phyloP scores from a whole-genome alignment of 1,140 invertebrate species.

The Drosophila repletoides region DNA sequence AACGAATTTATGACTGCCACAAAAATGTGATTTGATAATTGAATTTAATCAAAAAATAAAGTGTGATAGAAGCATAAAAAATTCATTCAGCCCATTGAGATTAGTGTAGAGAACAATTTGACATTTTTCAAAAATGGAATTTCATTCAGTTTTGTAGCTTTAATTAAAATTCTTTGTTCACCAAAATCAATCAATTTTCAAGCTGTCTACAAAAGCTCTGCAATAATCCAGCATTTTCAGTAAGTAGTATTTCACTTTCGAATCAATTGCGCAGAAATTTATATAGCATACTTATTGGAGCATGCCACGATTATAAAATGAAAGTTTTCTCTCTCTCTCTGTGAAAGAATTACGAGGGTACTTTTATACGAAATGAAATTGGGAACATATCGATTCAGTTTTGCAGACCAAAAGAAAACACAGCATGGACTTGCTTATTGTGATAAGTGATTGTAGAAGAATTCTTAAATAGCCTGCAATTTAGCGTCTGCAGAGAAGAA shows the following conservation, averaged over 20 bases:
- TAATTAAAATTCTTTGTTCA: constrained; percentile 12
- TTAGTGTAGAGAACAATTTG: not conserved
- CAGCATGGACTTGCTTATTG: no score
- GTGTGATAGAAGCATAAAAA: no score
- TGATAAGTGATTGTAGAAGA: not conserved
- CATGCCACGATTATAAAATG: constrained; percentile 28
- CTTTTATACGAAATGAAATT: constrained; percentile 7
- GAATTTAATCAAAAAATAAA: no score
- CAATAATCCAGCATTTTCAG: not conserved
- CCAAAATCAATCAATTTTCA: not conserved
- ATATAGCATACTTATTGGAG: constrained; percentile 13
- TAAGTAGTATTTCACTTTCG: not conserved
- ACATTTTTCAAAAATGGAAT: not conserved
- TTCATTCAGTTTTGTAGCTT: not conserved
- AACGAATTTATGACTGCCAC: no score
- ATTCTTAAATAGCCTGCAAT: not conserved
- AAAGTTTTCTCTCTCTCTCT: no score
- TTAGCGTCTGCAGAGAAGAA: not conserved
- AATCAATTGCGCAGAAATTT: constrained; percentile 23
- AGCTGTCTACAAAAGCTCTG: constrained; percentile 9
- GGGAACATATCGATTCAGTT: constrained; percentile 1
- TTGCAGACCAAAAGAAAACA: no score
- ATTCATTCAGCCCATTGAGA: no score
- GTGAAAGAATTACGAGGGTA: not conserved
- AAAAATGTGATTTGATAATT: no score